phyloP scores from a whole-genome alignment of 2,113 vertebrate species.

The Pteronura brasiliensis region DNA sequence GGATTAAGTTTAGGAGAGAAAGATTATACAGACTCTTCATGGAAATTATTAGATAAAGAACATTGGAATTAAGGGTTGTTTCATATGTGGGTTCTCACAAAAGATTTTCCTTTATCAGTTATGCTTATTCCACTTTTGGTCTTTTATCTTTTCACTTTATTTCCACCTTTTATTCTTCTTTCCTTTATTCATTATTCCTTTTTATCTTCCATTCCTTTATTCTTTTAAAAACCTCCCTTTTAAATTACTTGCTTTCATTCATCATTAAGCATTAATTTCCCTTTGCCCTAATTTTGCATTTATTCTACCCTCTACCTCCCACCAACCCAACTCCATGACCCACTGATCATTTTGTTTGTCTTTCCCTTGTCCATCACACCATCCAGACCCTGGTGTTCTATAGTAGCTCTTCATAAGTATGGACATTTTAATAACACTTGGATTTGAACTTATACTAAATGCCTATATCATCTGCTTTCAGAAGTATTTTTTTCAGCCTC shows the following conservation, averaged over 20 bases:
- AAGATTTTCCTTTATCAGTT: neutral
- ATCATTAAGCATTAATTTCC: neutral
- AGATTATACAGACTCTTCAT: neutral
- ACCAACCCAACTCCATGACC: accelerated
- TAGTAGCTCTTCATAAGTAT: neutral
- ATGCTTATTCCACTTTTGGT: neutral
- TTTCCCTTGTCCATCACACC: neutral
- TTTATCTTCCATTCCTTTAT: neutral
- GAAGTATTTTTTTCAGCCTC: neutral
- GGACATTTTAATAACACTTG: neutral
- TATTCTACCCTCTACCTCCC: neutral
- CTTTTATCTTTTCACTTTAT: neutral
- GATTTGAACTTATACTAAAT: neutral
- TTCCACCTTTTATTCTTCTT: neutral
- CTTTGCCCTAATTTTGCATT: neutral
- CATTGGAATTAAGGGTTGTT: neutral
- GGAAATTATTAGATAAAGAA: neutral
- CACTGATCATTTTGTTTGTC: neutral
- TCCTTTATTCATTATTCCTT: neutral
- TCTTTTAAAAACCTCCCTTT: neutral
- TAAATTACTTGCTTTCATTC: neutral
- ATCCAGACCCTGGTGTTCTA: neutral
- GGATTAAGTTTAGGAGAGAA: neutral
- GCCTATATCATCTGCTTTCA: neutral
- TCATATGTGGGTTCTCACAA: neutral